These are phyloP conservation scores for Athalia circularis DNA, from an alignment of 2,888 invertebrate genomes.

Conservation along the genomic window DNA sequence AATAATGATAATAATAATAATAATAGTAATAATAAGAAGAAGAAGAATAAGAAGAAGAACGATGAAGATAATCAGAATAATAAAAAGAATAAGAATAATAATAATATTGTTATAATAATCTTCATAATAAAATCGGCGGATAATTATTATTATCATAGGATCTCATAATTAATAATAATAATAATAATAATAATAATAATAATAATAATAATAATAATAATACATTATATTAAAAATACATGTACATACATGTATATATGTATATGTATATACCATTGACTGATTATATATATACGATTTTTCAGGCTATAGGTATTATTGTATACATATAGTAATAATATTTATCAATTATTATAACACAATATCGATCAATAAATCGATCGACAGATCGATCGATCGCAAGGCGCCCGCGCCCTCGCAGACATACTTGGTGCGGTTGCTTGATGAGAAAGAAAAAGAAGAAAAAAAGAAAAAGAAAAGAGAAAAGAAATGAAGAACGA, in stretches of 20 bases:
- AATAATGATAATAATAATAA: conserved; percentile 26
- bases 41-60: no score
- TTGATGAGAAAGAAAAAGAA: not conserved
- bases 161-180: no score
- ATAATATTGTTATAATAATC: conserved; percentile 42
- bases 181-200: no score
- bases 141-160: conserved; percentile 50
- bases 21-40: no score
- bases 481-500: not conserved
- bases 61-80: no score
- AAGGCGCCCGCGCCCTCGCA: conserved; percentile 27
- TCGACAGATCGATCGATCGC: no score
- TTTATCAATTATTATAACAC: conserved; percentile 5
- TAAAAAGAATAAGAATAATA: conserved; percentile 23
- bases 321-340: conserved; percentile 49
- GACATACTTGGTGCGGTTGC: not conserved
- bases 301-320: not conserved
- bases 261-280: conserved; percentile 51
- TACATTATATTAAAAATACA: conserved; percentile 49
- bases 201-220: no score
- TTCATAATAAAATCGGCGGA: conserved; percentile 60
- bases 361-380: no score
- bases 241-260: conserved; percentile 69
- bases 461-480: not conserved
- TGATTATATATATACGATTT: conserved; percentile 39